Evolutionary conservation across 2,888 invertebrate species (phyloP), one percentile per base, ranked within the genome.

Genomic region (Antheraea assamensis): DNA sequence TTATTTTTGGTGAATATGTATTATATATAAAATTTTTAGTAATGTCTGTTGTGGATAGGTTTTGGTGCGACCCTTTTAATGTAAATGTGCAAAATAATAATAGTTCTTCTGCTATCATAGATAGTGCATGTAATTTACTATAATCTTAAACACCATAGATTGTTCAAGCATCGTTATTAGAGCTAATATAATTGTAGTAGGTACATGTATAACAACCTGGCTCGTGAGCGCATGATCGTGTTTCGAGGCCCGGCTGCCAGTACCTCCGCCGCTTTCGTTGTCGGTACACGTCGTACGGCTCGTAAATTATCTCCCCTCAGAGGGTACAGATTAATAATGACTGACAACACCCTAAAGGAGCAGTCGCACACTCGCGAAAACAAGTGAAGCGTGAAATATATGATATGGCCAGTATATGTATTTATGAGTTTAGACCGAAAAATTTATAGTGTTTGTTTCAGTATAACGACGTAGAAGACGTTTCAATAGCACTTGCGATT

Each of bases 211-310:
- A 74, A 52, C 70, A 27, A 49, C 42, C 42, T 31, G 42, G 68
- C 71, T 68, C 82, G 81, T 88, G 85, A 83, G 93, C 93, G 93
- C 93, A 93, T 94, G 93, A 92, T 87, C 93, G 88, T 30, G 85
- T 85, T 83, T 81, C 86, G 84, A 82, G 78, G 81, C 82, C 83
- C 83, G 82, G 80, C 72, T 79, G 84, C 79, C 85, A 91, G 92
- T 92, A 86, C 88, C 89, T 86, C 87, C 84, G 82, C 75, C 80
- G 85, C 80, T 77, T 77, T 79, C 82, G 80, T 77, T 81, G 80
- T 42, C 64, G 78, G 71, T 80, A 84, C 88, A 88, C 90, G 91
- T 78, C 72, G 75, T 77, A 76, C 70, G 78, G 72, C 71, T 75
- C 72, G 71, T 75, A 75, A 73, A 73, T 71, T 35, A 31, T 58